Evolutionary conservation across 2,888 invertebrate genomes (phyloP), one percentile per base, ranked within the genome.

Genomic region (Sialis lutaria): DNA sequence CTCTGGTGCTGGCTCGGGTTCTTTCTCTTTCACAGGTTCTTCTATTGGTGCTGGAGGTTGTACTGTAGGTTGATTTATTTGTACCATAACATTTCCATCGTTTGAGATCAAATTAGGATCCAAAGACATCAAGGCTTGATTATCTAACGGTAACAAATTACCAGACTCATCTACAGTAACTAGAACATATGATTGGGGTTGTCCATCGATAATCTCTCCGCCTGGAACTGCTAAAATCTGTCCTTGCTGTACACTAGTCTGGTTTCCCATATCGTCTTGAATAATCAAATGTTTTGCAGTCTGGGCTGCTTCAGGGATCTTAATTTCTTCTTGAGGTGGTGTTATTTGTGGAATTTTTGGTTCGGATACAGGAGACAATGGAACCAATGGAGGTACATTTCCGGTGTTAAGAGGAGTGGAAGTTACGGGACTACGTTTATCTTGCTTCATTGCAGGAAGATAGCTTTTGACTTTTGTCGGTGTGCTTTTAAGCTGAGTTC

Each of bases 221-320:
- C 82, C 82, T 22, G 82, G 82, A 41, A 85, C 69, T 9, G 82
- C 82, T 58, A 81, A 67, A 55, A 82, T 70, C 59, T 80, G 79
- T 0, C 77, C 74, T 57, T 79, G 77, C 2, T 70, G 65, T 33
- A 74, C 63, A 5, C 64, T 64, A 1, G 65, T 65, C 53, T 64
- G 62, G 53, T 64, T 64, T 40, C 67, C 67, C 48, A 61, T 51
- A 6, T 61, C 62, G 49, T 66, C 65, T 51, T 65, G 65, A 13
- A 67, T 64, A 5, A 67, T 63, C 22, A 66, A 52, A 48, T 67
- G 65, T 50, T 63, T 61, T 2, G 42, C 12, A 3, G 37, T 4
- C 5, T 31, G 13, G 1, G 40, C 4, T 5, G 12, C 6, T 40
- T 10, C 35, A 5, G 10, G 39, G 4, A 12, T 13, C 6, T 31